Percentiles rank a stretch among this genome's conserved stretches.
phyloP scores from a whole-genome alignment of 2,888 invertebrate species.

The Meloe dianella region DNA sequence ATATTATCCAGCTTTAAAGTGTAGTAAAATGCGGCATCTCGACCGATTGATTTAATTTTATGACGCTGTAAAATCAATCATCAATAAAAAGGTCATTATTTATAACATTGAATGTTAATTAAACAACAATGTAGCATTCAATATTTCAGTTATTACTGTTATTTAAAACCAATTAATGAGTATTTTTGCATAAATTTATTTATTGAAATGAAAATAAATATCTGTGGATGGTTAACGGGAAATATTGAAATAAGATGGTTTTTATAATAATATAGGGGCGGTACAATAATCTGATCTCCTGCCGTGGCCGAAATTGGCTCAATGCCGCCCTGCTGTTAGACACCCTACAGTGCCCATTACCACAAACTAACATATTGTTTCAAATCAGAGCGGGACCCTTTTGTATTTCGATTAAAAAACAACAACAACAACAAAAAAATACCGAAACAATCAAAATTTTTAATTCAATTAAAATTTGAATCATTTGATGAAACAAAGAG shows the following conservation, averaged over 20 bases:
- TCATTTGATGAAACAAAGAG: neutral
- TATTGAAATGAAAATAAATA: neutral
- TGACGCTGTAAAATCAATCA: slow-evolving; percentile 28
- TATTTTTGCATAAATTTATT: slow-evolving; percentile 3
- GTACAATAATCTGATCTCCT: slow-evolving; percentile 46
- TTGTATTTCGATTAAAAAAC: slow-evolving; percentile 38
- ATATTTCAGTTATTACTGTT: neutral
- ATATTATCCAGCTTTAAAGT: neutral
- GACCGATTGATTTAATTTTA: slow-evolving; percentile 29
- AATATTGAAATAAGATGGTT: neutral
- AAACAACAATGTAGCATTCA: slow-evolving; percentile 26
- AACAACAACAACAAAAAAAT: neutral
- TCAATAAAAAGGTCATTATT: slow-evolving; percentile 21
- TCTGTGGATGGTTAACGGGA: neutral
- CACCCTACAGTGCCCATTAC: slow-evolving; percentile 52
- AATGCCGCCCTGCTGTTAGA: slow-evolving; percentile 52
- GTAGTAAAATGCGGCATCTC: neutral
- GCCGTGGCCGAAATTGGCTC: slow-evolving; percentile 54
- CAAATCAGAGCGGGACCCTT: slow-evolving; percentile 53
- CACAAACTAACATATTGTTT: slow-evolving; percentile 60
- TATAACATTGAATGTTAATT: slow-evolving; percentile 13
- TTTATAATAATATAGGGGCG: slow-evolving; percentile 45
- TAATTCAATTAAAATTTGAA: slow-evolving; percentile 5
- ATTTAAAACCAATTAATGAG: neutral
- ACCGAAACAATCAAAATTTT: slow-evolving; percentile 13